phyloP scores from a whole-genome alignment of 2,113 vertebrate genomes.

The Upupa epops region DNA sequence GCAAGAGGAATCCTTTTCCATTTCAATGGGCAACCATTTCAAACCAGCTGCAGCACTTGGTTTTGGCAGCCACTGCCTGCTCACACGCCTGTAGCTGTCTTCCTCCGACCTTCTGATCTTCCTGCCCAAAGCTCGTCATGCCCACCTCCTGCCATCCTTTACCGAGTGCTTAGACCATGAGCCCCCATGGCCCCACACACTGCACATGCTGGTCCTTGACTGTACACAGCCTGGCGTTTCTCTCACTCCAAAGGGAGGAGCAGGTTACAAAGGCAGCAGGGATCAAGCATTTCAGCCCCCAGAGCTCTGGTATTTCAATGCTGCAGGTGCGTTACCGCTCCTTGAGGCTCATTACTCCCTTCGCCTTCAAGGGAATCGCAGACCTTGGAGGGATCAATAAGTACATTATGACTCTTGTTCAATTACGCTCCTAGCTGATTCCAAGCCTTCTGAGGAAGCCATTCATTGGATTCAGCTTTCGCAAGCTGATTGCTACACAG shows the following conservation, averaged over 20 bases:
- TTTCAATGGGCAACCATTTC: neutral
- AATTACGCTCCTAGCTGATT: slow-evolving; percentile 21
- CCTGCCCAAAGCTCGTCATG: neutral
- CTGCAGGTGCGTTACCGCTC: neutral
- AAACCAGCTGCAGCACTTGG: neutral
- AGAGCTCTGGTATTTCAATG: neutral
- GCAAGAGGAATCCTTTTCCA: neutral
- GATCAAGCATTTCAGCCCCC: neutral
- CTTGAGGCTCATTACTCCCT: slow-evolving; percentile 15
- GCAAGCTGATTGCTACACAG: neutral
- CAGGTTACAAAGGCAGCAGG: neutral
- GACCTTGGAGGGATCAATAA: slow-evolving; percentile 51
- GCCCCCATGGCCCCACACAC: neutral
- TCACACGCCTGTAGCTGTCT: neutral
- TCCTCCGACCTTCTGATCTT: neutral
- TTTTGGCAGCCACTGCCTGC: neutral
- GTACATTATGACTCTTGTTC: slow-evolving; percentile 46
- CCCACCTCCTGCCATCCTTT: neutral
- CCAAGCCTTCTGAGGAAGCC: neutral
- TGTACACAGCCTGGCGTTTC: neutral
- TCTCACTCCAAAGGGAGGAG: neutral
- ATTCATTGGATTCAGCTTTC: neutral
- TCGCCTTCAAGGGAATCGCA: neutral
- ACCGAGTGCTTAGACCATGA: neutral
- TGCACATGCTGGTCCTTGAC: neutral